A percentile compares a stretch with the other conserved stretches of the same genome.
These are phyloP conservation scores for Cantharis lateralis DNA, from an alignment of 2,888 invertebrate genomes.

Conservation along the genomic window DNA sequence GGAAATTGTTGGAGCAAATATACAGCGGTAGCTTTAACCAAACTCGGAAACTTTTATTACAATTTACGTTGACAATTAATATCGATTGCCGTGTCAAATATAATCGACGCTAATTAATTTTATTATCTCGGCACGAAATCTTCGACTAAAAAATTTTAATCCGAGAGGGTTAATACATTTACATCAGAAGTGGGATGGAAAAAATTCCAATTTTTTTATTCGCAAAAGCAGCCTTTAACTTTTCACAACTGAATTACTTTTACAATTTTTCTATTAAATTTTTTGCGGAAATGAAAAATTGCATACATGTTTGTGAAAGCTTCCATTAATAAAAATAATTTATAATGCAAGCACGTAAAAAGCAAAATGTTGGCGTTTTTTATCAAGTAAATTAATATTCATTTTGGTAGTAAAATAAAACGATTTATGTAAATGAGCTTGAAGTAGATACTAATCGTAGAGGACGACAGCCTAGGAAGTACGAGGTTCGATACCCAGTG, in stretches of 20 bases:
- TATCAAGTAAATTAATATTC: not conserved
- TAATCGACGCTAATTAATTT: not conserved
- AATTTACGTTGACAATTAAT: not conserved
- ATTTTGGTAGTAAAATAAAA: not conserved
- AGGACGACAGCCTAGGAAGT: not conserved
- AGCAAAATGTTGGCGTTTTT: not conserved
- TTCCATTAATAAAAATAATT: not conserved
- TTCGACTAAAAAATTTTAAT: not conserved
- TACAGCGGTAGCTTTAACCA: not conserved
- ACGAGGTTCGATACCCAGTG: not conserved
- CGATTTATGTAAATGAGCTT: not conserved
- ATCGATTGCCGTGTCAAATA: not conserved
- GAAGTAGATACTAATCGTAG: not conserved
- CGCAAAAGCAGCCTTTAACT: not conserved
- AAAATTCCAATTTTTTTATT: not conserved
- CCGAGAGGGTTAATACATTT: not conserved
- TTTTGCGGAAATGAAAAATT: not conserved
- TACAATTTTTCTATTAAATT: not conserved
- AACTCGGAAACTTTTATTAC: not conserved
- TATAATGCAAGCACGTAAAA: not conserved
- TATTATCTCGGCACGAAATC: not conserved
- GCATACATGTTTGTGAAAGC: not conserved
- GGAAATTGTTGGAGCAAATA: not conserved
- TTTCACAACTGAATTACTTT: not conserved
- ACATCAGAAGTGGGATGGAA: not conserved